Evolutionary conservation across 1,140 invertebrate genomes (phyloP).

Genomic region (Drosophila tropicalis): DNA sequence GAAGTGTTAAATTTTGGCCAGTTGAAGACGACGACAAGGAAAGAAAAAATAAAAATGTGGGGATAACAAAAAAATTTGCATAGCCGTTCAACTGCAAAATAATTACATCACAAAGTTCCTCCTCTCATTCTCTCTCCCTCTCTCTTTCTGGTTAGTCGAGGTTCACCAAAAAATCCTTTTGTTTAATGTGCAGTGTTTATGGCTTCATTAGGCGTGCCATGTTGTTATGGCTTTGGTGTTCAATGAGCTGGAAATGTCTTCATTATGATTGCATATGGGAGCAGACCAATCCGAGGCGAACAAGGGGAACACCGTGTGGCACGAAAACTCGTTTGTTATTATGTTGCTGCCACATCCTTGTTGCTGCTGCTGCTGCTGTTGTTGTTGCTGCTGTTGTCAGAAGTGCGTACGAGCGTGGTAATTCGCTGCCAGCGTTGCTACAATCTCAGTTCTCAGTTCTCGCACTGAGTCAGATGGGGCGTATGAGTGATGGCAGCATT

Average conservation of each 20-base stretch:
- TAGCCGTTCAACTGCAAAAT: constrained; percentile 36
- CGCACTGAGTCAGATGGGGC: constrained; percentile 27
- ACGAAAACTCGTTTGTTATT: constrained; percentile 68
- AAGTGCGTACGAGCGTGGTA: constrained; percentile 74
- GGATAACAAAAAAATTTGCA: constrained; percentile 35
- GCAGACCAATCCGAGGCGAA: background rate
- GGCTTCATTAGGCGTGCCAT: constrained; percentile 55
- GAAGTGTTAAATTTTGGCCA: constrained; percentile 33
- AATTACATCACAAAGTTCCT: constrained; percentile 30
- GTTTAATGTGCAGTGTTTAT: constrained; percentile 47
- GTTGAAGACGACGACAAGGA: constrained; percentile 28
- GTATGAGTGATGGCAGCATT: constrained; percentile 76
- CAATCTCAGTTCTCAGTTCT: constrained; percentile 8
- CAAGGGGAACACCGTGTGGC: constrained; percentile 37
- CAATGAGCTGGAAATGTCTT: constrained; percentile 78
- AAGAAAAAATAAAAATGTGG: constrained; percentile 20
- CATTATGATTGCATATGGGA: constrained; percentile 74
- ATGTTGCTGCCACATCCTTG: constrained; percentile 18
- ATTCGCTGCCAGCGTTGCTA: constrained; percentile 38
- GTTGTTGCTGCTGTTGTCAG: constrained; percentile 40
- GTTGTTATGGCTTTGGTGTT: constrained; percentile 51
- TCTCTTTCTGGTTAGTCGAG: constrained; percentile 8
- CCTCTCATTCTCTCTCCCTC: background rate
- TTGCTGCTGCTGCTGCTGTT: constrained; percentile 18
- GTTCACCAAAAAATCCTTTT: constrained; percentile 25